Percentiles rank a stretch among this genome's conserved stretches.
phyloP scores from a whole-genome alignment of 2,797 vertebrate species.

The Xenentodon cancila region DNA sequence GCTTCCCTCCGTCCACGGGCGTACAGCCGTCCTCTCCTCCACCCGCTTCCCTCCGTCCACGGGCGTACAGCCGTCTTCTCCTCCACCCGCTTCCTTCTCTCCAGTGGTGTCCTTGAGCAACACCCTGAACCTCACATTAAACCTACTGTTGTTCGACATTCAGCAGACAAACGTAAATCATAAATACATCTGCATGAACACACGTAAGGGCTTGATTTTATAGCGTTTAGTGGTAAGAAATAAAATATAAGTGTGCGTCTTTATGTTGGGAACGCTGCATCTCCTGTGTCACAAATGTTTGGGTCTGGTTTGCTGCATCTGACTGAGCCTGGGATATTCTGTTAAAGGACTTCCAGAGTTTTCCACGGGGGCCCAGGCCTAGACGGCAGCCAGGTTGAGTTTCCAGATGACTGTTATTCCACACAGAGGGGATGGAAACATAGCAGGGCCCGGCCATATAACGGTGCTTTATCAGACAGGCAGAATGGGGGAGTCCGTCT shows the following conservation, averaged over 20 bases:
- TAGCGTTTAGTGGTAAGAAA: too few relatives aligned
- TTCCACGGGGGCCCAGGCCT: constrained; percentile 68
- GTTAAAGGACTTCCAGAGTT: constrained; percentile 75
- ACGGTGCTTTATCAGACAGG: constrained; percentile 28
- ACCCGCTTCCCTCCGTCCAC: too few relatives aligned
- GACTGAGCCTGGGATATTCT: constrained; percentile 60
- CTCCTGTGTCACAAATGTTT: constrained; percentile 16
- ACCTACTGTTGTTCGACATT: too few relatives aligned
- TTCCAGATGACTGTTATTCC: constrained; percentile 78
- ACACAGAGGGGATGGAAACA: constrained; percentile 77
- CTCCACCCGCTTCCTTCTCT: too few relatives aligned
- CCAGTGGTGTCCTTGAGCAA: too few relatives aligned
- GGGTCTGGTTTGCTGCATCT: constrained; percentile 35
- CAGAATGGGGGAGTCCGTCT: background rate
- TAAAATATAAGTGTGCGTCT: background rate
- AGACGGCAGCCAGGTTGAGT: constrained; percentile 73
- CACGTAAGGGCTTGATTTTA: too few relatives aligned
- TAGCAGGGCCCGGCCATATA: constrained; percentile 46
- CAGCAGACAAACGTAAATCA: too few relatives aligned
- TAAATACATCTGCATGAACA: too few relatives aligned
- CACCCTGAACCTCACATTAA: too few relatives aligned
- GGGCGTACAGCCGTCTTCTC: too few relatives aligned
- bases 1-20: too few relatives aligned
- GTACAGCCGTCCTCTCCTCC: too few relatives aligned
- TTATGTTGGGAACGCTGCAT: background rate